Conservation (phyloP, 1,140 invertebrate species). For the Augochlora pura region DNA sequence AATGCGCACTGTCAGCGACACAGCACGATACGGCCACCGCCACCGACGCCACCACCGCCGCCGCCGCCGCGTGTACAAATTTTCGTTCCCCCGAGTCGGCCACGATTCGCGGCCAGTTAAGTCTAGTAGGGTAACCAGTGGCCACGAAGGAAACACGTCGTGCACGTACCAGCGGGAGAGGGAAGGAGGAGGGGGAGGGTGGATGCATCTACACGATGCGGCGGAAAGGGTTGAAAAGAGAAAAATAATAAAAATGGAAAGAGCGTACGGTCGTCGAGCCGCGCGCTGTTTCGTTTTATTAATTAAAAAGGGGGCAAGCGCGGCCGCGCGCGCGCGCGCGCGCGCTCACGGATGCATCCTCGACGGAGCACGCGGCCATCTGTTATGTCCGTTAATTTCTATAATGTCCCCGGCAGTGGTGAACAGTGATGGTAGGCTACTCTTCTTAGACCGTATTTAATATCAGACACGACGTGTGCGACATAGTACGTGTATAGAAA, state of each 20-base stretch:
- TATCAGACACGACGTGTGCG: too few relatives aligned
- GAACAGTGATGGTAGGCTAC: too few relatives aligned
- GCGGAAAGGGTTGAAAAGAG: too few relatives aligned
- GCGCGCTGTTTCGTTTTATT: conserved; percentile 6
- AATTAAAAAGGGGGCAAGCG: conserved; percentile 22
- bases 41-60: too few relatives aligned
- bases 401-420: conserved; percentile 14
- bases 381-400: conserved; percentile 36
- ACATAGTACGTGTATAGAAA: too few relatives aligned
- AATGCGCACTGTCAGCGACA: conserved; percentile 1
- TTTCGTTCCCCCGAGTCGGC: not conserved
- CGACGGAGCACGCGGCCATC: conserved; percentile 8
- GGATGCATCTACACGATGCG: too few relatives aligned
- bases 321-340: too few relatives aligned
- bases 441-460: too few relatives aligned
- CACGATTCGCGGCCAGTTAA: conserved; percentile 2
- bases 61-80: not conserved
- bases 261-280: not conserved
- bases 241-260: not conserved
- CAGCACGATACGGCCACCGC: not conserved
- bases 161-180: too few relatives aligned
- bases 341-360: not conserved
- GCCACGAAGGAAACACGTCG: not conserved
- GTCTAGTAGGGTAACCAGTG: not conserved
- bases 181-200: too few relatives aligned